Conservation (phyloP, 2,113 vertebrate genomes). For the Eublepharis macularius region DNA sequence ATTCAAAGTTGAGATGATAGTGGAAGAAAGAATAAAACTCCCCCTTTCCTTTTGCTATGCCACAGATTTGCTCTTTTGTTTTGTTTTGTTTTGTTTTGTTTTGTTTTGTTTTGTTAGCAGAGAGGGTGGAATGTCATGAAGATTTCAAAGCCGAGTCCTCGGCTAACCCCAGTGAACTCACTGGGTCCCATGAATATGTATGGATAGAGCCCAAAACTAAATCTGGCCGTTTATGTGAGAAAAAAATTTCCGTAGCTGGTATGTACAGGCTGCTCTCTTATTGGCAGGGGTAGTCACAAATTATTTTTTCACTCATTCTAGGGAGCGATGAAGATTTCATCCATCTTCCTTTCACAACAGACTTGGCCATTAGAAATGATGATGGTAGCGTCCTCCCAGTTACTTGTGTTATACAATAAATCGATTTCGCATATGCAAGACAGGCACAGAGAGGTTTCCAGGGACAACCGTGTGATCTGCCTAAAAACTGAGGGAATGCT, state of each 20-base stretch:
- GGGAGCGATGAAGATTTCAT: constrained; percentile 34
- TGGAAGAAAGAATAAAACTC: not conserved
- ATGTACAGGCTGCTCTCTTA: constrained; percentile 33
- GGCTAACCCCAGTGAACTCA: constrained; percentile 7
- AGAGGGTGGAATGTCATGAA: not conserved
- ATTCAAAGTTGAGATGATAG: not conserved
- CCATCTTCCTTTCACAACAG: constrained; percentile 22
- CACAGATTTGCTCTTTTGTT: not conserved
- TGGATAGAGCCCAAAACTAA: constrained; percentile 29
- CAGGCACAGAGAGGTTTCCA: not conserved
- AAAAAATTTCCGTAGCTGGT: constrained; percentile 36
- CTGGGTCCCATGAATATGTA: constrained; percentile 12
- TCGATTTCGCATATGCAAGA: not conserved
- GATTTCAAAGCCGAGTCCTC: constrained; percentile 10
- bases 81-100: not conserved
- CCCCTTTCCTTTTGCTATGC: not conserved
- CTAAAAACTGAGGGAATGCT: constrained; percentile 34
- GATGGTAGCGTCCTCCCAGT: constrained; percentile 44
- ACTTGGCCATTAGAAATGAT: constrained; percentile 27
- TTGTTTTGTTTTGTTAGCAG: not conserved
- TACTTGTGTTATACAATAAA: constrained; percentile 25
- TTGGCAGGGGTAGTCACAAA: constrained; percentile 29
- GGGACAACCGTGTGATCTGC: constrained; percentile 5
- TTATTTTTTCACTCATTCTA: constrained; percentile 44
- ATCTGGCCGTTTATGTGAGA: not conserved